Conservation (phyloP, 2,797 vertebrate species). For the Lacerta bilineata region DNA sequence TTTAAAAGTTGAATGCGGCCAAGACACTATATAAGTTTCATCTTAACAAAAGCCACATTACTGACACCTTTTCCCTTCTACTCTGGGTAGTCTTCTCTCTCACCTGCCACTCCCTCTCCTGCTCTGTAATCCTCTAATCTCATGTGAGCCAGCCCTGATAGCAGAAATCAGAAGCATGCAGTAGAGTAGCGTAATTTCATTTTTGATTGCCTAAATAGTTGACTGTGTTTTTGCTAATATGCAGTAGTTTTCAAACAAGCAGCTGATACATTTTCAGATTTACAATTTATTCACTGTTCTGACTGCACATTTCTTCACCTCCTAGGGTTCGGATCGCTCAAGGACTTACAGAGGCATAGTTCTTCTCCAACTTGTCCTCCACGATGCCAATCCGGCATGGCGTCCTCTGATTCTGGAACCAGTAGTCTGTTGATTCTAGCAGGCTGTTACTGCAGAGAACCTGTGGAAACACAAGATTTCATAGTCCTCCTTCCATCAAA, state of each 20-base stretch:
- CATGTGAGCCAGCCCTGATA: not conserved
- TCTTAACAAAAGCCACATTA: not conserved
- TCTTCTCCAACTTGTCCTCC: conserved; percentile 88
- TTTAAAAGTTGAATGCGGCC: not conserved
- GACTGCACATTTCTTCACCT: not conserved
- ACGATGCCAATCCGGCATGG: conserved; percentile 91
- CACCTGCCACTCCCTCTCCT: not conserved
- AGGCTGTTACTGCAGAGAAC: conserved; percentile 92
- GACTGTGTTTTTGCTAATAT: not conserved
- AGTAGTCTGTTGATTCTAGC: conserved; percentile 94
- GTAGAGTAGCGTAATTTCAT: not conserved
- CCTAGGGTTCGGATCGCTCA: not conserved
- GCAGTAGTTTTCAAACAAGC: not conserved
- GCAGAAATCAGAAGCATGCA: not conserved
- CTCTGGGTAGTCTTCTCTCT: not conserved
- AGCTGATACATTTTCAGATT: not conserved
- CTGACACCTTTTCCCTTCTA: not conserved
- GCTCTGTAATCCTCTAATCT: not conserved
- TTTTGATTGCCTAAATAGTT: not conserved
- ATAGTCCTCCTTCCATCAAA: conserved; percentile 20
- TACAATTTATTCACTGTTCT: conserved; percentile 2
- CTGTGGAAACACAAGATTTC: conserved; percentile 79
- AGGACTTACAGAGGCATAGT: conserved; percentile 91
- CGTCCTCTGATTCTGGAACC: conserved; percentile 92
- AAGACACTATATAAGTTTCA: not conserved